phyloP scores from a whole-genome alignment of 2,797 vertebrate species.

The Micrastur ruficollis region DNA sequence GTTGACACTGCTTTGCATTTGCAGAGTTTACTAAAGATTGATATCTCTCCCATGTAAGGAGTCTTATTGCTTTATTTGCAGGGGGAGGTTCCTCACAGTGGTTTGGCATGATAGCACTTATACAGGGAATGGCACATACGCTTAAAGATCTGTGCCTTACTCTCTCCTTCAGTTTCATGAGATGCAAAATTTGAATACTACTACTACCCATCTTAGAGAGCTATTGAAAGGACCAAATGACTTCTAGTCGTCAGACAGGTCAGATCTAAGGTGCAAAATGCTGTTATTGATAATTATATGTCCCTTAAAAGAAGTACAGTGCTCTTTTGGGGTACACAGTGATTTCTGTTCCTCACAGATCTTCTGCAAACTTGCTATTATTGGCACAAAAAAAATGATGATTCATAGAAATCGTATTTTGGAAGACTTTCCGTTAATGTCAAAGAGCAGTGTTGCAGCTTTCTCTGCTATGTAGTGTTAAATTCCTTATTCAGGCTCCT shows the following conservation, averaged over 20 bases:
- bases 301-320: background rate
- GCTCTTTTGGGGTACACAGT: background rate
- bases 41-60: rapidly evolving
- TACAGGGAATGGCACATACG: rapidly evolving
- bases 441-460: background rate
- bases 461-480: background rate
- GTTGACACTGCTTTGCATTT: background rate
- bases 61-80: background rate
- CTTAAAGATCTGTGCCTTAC: background rate
- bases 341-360: background rate
- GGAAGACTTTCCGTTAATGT: background rate
- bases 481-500: background rate
- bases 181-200: background rate
- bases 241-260: background rate
- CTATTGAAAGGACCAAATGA: background rate
- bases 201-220: background rate
- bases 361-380: background rate
- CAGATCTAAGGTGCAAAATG: background rate
- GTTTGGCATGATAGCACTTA: background rate
- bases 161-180: background rate
- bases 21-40: background rate
- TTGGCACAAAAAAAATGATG: background rate
- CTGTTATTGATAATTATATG: background rate
- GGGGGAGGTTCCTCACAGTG: background rate
- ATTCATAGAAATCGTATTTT: background rate